Base-by-base conservation (phyloP, 2,888 invertebrate species). In the Pasiphila rectangulata region DNA sequence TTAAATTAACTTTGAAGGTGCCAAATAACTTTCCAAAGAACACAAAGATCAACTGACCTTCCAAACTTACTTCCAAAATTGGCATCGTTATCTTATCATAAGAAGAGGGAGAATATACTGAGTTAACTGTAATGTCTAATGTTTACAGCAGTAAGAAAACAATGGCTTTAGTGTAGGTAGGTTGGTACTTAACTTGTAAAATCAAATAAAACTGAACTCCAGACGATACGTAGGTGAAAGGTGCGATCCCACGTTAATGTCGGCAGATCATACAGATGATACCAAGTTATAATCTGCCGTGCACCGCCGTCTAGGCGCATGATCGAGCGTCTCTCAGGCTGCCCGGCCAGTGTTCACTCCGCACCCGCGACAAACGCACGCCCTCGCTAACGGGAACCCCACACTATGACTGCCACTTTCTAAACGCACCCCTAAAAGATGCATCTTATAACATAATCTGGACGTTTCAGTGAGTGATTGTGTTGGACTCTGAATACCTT, bases 301-400 rank as follows among this genome's bases (percentile, higher is more conserved):
- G 51, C 58, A 61, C 62, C 51, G 57, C 53, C 64, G 63, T 59
- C 65, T 64, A 63, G 67, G 86, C 86, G 85, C 85, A 86, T 87
- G 85, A 83, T 74, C 85, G 76, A 71, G 69, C 69, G 66, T 62
- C 72, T 67, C 59, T 56, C 64, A 57, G 62, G 41, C 42, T 30
- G 50, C 30, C 32, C 6, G 23, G 67, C 59, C 70, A 82, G 83
- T 83, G 71, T 75, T 78, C 72, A 72, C 67, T 63, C 49, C 60
- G 70, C 60, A 53, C 54, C 59, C 64, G 61, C 54, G 63, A 60
- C 16, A 25, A 56, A 34, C 61, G 67, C 76, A 75, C 79, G 81
- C 57, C 38, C 45, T 43, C 46, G 54, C 51, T 30, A 55, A 37
- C 36, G 47, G 35, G 6, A 12, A 13, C 23, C 16, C 36, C 20